Percentiles rank a stretch among this genome's conserved stretches.
phyloP scores from a whole-genome alignment of 2,797 vertebrate genomes.

The Galago senegalensis region DNA sequence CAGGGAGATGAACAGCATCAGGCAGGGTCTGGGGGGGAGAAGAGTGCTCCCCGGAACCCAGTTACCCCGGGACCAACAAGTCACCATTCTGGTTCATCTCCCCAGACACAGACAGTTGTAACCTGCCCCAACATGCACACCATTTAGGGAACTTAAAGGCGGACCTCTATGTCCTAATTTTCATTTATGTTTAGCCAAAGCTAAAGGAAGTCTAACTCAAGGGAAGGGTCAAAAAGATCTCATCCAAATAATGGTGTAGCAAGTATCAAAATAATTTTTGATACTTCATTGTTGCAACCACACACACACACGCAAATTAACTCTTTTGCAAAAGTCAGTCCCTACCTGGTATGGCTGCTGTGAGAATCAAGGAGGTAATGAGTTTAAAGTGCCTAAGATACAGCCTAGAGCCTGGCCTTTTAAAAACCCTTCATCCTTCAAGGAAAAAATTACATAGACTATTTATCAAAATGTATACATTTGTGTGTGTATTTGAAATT shows the following conservation, averaged over 20 bases:
- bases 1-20: background rate
- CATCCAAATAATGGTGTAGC: background rate
- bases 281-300: background rate
- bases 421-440: constrained; percentile 2
- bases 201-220: background rate
- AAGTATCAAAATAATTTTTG: background rate
- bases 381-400: background rate
- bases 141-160: background rate
- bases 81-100: background rate
- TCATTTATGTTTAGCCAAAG: background rate
- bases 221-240: background rate
- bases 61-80: too few relatives aligned
- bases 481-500: background rate
- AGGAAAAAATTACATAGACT: background rate
- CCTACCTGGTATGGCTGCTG: background rate
- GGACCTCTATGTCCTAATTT: background rate
- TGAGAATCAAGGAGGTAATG: background rate
- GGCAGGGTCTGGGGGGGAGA: background rate
- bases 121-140: too few relatives aligned
- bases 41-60: background rate
- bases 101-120: background rate
- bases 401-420: background rate
- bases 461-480: background rate
- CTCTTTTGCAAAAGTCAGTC: background rate
- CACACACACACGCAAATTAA: background rate